These are phyloP conservation scores for Hyposmocoma kahamanoa DNA, from an alignment of 1,140 invertebrate genomes.

Conservation along the genomic window DNA sequence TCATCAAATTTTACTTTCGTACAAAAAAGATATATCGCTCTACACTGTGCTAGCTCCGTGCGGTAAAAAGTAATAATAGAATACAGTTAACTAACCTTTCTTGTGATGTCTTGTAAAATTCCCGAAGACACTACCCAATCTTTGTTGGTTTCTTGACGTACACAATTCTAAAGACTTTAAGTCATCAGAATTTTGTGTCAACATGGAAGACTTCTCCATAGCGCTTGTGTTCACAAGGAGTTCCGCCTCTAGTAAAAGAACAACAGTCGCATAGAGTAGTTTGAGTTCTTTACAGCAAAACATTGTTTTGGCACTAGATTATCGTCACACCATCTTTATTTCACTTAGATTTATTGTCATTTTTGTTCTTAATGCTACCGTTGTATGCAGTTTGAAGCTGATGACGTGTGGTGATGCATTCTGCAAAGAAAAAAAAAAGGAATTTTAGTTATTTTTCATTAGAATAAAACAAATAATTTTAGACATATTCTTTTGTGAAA, in stretches of 20 bases:
- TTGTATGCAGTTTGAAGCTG: conserved; percentile 10
- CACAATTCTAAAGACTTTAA: conserved; percentile 57
- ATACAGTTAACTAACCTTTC: conserved; percentile 51
- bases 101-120: conserved; percentile 66
- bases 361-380: conserved; percentile 46
- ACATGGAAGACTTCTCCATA: conserved; percentile 61
- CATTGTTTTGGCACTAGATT: conserved; percentile 66
- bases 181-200: conserved; percentile 53
- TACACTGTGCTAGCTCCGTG: too few relatives aligned
- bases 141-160: conserved; percentile 55
- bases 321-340: conserved; percentile 44
- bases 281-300: conserved; percentile 68
- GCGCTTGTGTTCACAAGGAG: conserved; percentile 55
- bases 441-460: too few relatives aligned
- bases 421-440: conserved; percentile 42
- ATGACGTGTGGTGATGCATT: conserved; percentile 28
- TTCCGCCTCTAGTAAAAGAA: conserved; percentile 60
- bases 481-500: too few relatives aligned
- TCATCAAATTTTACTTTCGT: too few relatives aligned
- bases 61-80: neutral
- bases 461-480: too few relatives aligned
- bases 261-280: conserved; percentile 59
- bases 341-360: conserved; percentile 67
- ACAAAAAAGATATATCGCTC: too few relatives aligned
- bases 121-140: conserved; percentile 59